A percentile compares a stretch with the other conserved stretches of the same genome.
Conservation (phyloP, 2,888 invertebrate genomes). For the Horisme vitalbata region DNA sequence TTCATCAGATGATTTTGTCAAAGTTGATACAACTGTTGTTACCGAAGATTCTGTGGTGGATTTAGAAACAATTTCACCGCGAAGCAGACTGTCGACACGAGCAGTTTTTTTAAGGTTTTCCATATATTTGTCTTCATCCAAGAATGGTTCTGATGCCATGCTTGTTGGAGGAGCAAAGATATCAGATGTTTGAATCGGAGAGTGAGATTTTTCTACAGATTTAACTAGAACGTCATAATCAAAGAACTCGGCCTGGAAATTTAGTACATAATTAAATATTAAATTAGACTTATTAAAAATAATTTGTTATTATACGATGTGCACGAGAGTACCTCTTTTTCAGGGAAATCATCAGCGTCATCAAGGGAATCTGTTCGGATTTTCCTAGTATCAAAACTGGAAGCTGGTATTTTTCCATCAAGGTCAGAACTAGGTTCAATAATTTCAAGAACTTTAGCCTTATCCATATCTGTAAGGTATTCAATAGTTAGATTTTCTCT, state of each 20-base stretch:
- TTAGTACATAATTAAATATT: constrained; percentile 3
- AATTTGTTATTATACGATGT: too few species aligned
- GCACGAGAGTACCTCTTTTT: constrained; percentile 81
- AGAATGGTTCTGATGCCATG: constrained; percentile 25
- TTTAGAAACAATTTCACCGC: constrained; percentile 68
- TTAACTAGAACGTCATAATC: constrained; percentile 51
- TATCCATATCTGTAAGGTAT: constrained; percentile 71
- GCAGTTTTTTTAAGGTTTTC: constrained; percentile 52
- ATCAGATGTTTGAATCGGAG: constrained; percentile 26
- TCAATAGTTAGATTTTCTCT: neutral
- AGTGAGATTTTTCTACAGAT: constrained; percentile 34
- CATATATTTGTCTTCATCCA: constrained; percentile 44
- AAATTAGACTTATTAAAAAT: neutral
- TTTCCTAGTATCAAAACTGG: constrained; percentile 75
- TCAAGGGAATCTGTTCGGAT: constrained; percentile 77
- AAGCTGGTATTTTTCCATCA: constrained; percentile 60
- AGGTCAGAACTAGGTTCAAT: constrained; percentile 75
- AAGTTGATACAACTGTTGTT: constrained; percentile 71
- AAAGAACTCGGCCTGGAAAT: constrained; percentile 64
- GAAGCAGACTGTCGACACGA: constrained; percentile 58
- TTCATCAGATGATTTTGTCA: constrained; percentile 76
- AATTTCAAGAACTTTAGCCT: constrained; percentile 79
- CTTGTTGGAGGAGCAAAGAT: constrained; percentile 45
- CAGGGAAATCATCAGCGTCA: constrained; percentile 79
- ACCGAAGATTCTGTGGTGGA: constrained; percentile 78